Conservation (phyloP, 1,140 invertebrate species). For the Phymorhynchus buccinoides region DNA sequence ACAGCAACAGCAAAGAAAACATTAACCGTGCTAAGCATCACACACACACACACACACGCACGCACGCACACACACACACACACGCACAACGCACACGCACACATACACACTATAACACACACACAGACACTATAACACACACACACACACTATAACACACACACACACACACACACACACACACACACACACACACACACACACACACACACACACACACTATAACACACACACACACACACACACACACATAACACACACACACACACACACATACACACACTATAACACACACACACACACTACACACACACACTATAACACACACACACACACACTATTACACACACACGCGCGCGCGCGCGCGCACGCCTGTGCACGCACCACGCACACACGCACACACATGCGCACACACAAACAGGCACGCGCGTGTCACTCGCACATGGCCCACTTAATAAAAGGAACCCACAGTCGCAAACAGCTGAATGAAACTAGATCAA, state of each 20-base stretch:
- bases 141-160: not conserved
- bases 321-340: too few species aligned
- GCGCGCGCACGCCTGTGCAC: too few species aligned
- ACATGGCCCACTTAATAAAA: too few species aligned
- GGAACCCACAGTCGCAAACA: too few species aligned
- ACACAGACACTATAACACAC: not conserved
- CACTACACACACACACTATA: too few species aligned
- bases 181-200: constrained; percentile 9
- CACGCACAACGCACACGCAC: not conserved
- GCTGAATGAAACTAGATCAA: too few species aligned
- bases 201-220: not conserved
- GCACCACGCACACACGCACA: too few species aligned
- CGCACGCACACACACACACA: not conserved
- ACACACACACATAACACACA: constrained; percentile 23
- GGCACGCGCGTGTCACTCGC: too few species aligned
- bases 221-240: not conserved
- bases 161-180: constrained; percentile 14
- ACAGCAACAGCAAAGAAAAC: not conserved
- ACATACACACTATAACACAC: not conserved
- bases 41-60: not conserved
- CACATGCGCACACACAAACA: not conserved
- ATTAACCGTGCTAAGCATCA: not conserved
- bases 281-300: not conserved
- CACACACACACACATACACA: constrained; percentile 8
- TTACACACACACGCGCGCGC: not conserved